These are phyloP conservation scores for Chironomus riparius DNA, from an alignment of 2,888 invertebrate genomes.

Conservation along the genomic window DNA sequence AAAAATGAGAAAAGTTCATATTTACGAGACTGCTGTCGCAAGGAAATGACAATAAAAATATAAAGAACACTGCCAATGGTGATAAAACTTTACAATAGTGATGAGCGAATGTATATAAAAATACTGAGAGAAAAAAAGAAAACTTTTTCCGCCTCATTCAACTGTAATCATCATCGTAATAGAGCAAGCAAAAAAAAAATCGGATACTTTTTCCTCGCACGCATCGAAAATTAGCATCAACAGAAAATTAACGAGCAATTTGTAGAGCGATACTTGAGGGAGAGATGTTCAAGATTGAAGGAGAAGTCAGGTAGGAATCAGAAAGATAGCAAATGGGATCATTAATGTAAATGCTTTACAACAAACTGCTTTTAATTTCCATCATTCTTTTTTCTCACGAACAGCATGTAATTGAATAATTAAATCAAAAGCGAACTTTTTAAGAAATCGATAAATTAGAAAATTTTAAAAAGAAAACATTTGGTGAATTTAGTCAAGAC, in stretches of 20 bases:
- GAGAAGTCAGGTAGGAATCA: neutral
- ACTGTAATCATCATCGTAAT: slow-evolving; percentile 4
- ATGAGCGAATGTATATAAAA: neutral
- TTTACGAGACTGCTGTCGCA: neutral
- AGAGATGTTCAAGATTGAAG: neutral
- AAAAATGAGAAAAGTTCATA: slow-evolving; percentile 5
- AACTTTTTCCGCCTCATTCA: neutral
- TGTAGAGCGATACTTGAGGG: neutral
- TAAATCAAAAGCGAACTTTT: no score
- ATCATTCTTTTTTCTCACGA: no score
- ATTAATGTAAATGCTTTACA: neutral
- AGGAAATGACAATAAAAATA: neutral
- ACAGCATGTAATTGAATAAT: no score
- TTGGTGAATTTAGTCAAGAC: no score
- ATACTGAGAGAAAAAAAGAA: neutral
- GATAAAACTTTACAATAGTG: neutral
- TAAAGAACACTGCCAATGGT: no score
- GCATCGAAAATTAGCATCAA: neutral
- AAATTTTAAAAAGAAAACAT: no score
- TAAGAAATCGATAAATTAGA: no score
- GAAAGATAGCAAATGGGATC: neutral
- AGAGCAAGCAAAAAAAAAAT: neutral
- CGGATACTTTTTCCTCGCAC: neutral
- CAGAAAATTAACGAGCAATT: slow-evolving; percentile 4
- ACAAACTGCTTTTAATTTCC: no score